Evolutionary conservation across 1,140 invertebrate species (phyloP).

Genomic region (Alviniconcha marisindica): DNA sequence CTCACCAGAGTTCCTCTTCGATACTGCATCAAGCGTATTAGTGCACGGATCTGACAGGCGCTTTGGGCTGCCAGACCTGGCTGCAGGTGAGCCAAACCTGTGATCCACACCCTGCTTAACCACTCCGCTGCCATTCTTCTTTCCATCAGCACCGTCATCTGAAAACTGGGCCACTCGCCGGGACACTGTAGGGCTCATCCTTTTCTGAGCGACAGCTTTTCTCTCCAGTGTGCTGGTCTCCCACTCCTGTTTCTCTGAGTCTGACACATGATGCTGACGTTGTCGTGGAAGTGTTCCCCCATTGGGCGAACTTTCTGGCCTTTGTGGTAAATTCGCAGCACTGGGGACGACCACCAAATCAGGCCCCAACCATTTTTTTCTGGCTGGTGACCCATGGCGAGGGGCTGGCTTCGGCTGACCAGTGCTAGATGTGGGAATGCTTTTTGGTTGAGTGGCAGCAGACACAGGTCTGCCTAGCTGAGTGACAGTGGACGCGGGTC

Average conservation of each 20-base stretch:
- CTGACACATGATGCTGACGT: background rate
- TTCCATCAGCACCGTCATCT: background rate
- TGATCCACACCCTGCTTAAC: background rate
- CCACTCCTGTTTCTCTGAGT: background rate
- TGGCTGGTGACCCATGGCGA: slow-evolving; percentile 12
- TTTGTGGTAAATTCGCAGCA: background rate
- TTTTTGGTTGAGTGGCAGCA: background rate
- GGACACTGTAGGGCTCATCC: slow-evolving; percentile 9
- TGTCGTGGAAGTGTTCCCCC: background rate
- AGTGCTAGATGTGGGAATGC: background rate
- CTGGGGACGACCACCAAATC: background rate
- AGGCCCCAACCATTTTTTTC: background rate
- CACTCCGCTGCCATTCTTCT: background rate
- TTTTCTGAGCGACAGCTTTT: slow-evolving; percentile 16
- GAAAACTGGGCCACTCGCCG: slow-evolving; percentile 9
- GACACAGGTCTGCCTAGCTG: background rate
- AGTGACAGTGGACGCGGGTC: background rate
- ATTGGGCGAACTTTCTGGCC: background rate
- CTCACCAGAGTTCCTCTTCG: background rate
- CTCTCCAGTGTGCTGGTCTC: background rate
- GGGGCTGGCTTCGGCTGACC: slow-evolving; percentile 12
- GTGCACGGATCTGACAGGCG: slow-evolving; percentile 22
- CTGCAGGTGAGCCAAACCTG: slow-evolving; percentile 15
- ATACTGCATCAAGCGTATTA: background rate
- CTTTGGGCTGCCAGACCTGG: background rate